phyloP scores from a whole-genome alignment of 1,140 invertebrate species.

The Panagrolaimus sp. region DNA sequence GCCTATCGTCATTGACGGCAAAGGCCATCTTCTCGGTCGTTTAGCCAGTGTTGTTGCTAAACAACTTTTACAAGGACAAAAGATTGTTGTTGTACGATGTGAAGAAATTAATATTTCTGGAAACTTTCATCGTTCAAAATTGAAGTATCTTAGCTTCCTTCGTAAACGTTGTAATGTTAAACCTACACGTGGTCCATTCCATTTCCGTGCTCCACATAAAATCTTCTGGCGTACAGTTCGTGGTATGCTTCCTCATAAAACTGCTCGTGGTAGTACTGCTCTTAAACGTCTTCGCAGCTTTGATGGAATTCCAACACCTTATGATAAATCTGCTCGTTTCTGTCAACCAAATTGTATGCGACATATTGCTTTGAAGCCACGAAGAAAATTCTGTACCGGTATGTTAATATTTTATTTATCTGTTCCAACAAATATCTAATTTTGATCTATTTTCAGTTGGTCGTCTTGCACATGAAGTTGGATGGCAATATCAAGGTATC shows the following conservation, averaged over 20 bases:
- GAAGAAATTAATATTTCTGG: conserved; percentile 97
- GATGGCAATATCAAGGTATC: conserved; percentile 97
- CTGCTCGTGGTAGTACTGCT: conserved; percentile 83
- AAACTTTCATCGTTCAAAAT: conserved; percentile 83
- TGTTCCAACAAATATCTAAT: not conserved
- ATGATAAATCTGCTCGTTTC: conserved; percentile 83
- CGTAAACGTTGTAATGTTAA: conserved; percentile 97
- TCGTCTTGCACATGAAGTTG: conserved; percentile 91
- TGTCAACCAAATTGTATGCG: conserved; percentile 89
- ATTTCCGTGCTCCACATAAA: conserved; percentile 89
- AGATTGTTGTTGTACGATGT: conserved; percentile 72
- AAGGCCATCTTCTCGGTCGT: conserved; percentile 89
- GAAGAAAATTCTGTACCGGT: conserved; percentile 73
- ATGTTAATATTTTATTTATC: conserved; percentile 16
- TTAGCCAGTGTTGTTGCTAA: conserved; percentile 89
- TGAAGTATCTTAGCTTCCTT: conserved; percentile 94
- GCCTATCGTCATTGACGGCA: conserved; percentile 93
- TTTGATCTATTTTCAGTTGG: conserved; percentile 67
- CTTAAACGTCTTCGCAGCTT: conserved; percentile 82
- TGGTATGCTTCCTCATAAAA: conserved; percentile 98
- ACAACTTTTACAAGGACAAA: conserved; percentile 60
- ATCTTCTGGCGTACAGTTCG: conserved; percentile 93
- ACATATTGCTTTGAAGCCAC: conserved; percentile 86
- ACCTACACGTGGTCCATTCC: conserved; percentile 83
- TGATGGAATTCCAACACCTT: conserved; percentile 92